Evolutionary conservation across 2,888 invertebrate species (phyloP), one percentile per base, ranked within the genome.

Genomic region (Macaria liturata): DNA sequence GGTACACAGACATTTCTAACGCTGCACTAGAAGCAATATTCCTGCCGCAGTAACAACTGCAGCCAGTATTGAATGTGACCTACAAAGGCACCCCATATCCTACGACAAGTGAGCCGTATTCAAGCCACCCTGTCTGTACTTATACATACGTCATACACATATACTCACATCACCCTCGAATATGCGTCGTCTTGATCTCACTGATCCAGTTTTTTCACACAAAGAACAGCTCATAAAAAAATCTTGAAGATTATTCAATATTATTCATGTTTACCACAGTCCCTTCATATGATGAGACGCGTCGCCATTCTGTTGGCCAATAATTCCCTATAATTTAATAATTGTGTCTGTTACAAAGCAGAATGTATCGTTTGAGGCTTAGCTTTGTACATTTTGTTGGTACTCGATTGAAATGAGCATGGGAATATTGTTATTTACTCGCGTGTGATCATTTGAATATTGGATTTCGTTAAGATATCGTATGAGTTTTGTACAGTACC

Each of bases 211-310:
- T 84, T 79, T 74, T 75, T 75, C 69, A 42, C 64, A 68, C 60
- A 69, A 68, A 67, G 70, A 68, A 20, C 20, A 1, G 20, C 20
- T 20, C 20, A 20, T 20, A 1, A 20, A 20, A 20, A 20, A 20
- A 20, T 1, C 20, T 20, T 20, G 20, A 20, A 20, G 20, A 1
- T 20, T 20, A 20, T 20, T 20, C 65, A 69, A 73, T 73, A 72
- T 86, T 83, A 84, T 87, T 78, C 76, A 64, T 82, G 80, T 81
- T 83, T 81, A 87, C 87, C 87, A 70, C 83, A 81, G 78, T 78
- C 79, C 78, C 78, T 75, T 75, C 69, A 64, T 64, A 67, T 66
- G 63, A 42, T 60, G 65, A 59, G 71, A 75, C 72, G 72, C 75
- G 70, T 69, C 68, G 67, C 70, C 67, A 68, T 71, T 74, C 66